phyloP scores from a whole-genome alignment of 2,797 vertebrate species.

The Cuniculus paca region DNA sequence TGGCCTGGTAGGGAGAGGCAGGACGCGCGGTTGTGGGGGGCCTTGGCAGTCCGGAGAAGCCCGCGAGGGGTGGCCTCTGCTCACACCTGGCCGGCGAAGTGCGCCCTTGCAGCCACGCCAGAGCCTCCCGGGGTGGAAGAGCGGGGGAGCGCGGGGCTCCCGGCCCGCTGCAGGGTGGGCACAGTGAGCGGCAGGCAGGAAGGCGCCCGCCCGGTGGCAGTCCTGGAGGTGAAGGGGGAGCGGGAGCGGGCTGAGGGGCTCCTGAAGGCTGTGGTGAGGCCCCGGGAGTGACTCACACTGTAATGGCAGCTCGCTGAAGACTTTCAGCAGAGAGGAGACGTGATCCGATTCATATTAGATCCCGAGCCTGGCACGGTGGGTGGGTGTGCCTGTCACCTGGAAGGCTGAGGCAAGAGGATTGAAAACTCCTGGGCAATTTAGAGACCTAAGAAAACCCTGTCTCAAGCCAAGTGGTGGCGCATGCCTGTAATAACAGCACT shows the following conservation, averaged over 20 bases:
- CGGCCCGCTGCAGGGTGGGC: neutral
- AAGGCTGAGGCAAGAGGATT: neutral
- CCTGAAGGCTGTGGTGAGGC: neutral
- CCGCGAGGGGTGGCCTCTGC: neutral
- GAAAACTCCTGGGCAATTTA: neutral
- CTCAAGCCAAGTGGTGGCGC: neutral
- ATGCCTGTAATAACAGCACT: neutral
- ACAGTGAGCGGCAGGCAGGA: neutral
- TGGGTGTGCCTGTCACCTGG: neutral
- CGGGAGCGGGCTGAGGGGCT: neutral
- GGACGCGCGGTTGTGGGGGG: neutral
- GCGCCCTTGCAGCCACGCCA: neutral
- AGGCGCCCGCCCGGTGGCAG: neutral
- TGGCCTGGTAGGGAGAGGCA: neutral
- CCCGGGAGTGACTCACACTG: neutral
- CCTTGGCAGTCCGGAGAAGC: neutral
- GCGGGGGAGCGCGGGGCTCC: neutral
- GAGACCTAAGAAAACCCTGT: neutral
- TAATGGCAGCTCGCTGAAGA: neutral
- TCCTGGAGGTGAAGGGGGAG: neutral
- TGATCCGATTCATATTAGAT: neutral
- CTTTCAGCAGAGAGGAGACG: slow-evolving; percentile 11
- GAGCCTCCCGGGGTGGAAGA: neutral
- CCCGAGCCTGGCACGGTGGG: neutral
- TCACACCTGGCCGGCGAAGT: neutral